phyloP scores from a whole-genome alignment of 2,888 invertebrate genomes.

The Steromphala cineraria region DNA sequence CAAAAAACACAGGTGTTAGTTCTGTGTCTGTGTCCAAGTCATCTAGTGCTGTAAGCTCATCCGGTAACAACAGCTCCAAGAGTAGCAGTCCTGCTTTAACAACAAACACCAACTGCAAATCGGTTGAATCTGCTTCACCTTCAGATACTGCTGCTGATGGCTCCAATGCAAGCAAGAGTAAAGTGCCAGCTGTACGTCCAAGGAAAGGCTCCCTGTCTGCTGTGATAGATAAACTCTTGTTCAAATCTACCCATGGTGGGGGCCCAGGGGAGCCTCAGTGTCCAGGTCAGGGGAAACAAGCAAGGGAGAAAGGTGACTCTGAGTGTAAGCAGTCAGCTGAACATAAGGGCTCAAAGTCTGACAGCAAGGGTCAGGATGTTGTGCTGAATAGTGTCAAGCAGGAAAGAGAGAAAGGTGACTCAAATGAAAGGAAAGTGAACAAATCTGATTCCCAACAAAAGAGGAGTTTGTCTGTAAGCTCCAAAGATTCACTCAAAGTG shows the following conservation, averaged over 20 bases:
- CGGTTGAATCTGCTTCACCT: constrained; percentile 3
- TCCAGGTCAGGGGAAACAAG: not conserved
- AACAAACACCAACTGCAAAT: constrained; percentile 20
- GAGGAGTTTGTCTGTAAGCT: not conserved
- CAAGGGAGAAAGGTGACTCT: not conserved
- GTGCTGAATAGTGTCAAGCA: not conserved
- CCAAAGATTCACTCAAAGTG: constrained; percentile 5
- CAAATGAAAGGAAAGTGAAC: constrained; percentile 18
- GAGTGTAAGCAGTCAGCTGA: not conserved
- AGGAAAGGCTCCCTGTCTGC: constrained; percentile 75
- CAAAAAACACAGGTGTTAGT: not conserved
- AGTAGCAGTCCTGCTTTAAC: constrained; percentile 24
- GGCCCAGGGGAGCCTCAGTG: not conserved
- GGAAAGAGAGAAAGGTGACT: constrained; percentile 11
- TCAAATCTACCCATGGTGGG: constrained; percentile 47
- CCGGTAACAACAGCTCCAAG: constrained; percentile 1
- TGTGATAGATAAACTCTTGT: constrained; percentile 88
- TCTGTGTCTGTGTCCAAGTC: not conserved
- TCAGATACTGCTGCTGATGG: not conserved
- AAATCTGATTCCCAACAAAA: constrained; percentile 4
- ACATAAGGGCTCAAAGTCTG: not conserved
- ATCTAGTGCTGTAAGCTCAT: constrained; percentile 17
- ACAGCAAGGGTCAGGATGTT: not conserved
- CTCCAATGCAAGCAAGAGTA: constrained; percentile 18
- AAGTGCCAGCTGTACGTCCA: constrained; percentile 36